Evolutionary conservation across 1,140 invertebrate species (phyloP).

Genomic region (Heterodera carotae): DNA sequence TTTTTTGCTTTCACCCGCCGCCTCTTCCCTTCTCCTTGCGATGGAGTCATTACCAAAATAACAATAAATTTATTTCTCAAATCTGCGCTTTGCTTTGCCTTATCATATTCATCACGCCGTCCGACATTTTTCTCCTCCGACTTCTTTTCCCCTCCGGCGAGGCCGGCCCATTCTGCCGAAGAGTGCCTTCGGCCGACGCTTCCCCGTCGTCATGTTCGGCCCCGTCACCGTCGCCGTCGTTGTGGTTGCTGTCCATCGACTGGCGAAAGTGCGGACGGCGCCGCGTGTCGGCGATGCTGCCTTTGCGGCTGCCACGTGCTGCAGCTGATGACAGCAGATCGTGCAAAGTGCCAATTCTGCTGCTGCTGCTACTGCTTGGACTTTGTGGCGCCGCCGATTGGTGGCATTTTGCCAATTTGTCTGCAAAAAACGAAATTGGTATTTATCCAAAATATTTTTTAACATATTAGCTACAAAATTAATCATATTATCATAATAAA

Average conservation of each 20-base stretch:
- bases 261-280: background rate
- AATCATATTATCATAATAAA: too few species aligned
- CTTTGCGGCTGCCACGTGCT: background rate
- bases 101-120: background rate
- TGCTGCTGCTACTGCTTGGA: background rate
- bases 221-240: background rate
- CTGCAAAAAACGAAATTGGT: background rate
- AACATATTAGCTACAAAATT: too few species aligned
- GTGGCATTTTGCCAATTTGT: background rate
- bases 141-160: background rate
- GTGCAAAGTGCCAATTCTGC: too few species aligned
- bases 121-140: slow-evolving; percentile 5
- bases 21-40: too few species aligned
- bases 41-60: background rate
- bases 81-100: background rate
- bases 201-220: background rate
- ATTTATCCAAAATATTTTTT: background rate
- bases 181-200: background rate
- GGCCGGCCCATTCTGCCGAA: background rate
- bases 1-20: too few species aligned
- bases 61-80: background rate
- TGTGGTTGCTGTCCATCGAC: background rate
- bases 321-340: background rate
- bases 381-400: background rate
- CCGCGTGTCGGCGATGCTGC: background rate